Evolutionary conservation across 2,797 vertebrate species (phyloP).

Genomic region (Nyctibius grandis): DNA sequence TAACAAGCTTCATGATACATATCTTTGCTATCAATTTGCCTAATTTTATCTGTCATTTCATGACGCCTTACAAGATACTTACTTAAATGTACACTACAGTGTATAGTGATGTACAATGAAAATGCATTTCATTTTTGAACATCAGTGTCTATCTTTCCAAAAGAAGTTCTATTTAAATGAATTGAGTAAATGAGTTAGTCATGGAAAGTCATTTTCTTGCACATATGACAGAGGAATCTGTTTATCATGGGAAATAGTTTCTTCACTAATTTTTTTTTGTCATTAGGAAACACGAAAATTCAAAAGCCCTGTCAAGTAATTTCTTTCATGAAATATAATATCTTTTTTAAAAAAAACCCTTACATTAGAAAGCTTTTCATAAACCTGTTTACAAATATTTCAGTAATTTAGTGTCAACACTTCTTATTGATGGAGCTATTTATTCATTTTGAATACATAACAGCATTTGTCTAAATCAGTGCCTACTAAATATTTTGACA

Average conservation of each 20-base stretch:
- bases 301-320: neutral
- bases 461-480: neutral
- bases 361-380: neutral
- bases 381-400: neutral
- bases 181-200: neutral
- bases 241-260: neutral
- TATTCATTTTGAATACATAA: neutral
- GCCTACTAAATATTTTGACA: neutral
- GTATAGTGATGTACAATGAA: neutral
- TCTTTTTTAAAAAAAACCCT: no score
- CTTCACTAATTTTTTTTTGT: neutral
- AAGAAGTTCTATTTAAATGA: neutral
- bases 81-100: neutral
- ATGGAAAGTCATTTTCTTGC: neutral
- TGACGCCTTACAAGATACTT: neutral
- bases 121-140: neutral
- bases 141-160: neutral
- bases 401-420: neutral
- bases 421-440: neutral
- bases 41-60: neutral
- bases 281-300: neutral
- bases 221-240: neutral
- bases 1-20: neutral
- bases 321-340: neutral
- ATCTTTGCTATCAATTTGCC: neutral